Evolutionary conservation across 2,113 vertebrate genomes (phyloP).

Genomic region (Isurus oxyrinchus): DNA sequence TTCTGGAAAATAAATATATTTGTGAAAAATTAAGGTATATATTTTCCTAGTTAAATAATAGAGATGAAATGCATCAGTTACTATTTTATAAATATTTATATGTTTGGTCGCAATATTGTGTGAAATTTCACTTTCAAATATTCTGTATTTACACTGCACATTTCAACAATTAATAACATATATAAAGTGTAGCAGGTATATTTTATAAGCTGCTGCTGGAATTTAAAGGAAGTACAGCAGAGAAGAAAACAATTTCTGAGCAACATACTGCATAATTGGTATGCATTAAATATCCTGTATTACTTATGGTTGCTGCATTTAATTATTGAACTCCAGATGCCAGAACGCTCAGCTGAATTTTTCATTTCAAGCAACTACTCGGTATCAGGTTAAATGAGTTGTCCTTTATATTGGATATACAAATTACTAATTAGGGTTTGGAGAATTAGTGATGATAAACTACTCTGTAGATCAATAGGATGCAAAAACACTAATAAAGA

Average conservation of each 20-base stretch:
- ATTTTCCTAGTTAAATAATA: background rate
- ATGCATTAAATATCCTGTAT: slow-evolving; percentile 16
- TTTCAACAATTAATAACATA: background rate
- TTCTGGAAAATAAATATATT: background rate
- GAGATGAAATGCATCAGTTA: background rate
- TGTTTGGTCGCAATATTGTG: background rate
- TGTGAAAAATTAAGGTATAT: background rate
- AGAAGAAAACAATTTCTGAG: background rate
- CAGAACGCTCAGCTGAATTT: background rate
- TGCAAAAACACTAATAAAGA: background rate
- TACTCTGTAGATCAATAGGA: background rate
- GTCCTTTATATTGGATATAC: background rate
- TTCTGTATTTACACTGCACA: background rate
- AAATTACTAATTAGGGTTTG: background rate
- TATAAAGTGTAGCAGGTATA: background rate
- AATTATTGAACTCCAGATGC: slow-evolving; percentile 37
- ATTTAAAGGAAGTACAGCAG: slow-evolving; percentile 2
- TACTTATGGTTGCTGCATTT: slow-evolving; percentile 33
- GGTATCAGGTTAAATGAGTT: slow-evolving; percentile 24
- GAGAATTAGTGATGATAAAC: background rate
- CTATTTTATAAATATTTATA: slow-evolving; percentile 11
- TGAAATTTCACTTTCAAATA: slow-evolving; percentile 8
- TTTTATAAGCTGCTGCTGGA: background rate
- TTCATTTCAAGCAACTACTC: slow-evolving; percentile 8
- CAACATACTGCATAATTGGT: background rate